These are phyloP conservation scores for Rhinichthys osculus DNA, from an alignment of 2,797 vertebrate species.

Conservation along the genomic window DNA sequence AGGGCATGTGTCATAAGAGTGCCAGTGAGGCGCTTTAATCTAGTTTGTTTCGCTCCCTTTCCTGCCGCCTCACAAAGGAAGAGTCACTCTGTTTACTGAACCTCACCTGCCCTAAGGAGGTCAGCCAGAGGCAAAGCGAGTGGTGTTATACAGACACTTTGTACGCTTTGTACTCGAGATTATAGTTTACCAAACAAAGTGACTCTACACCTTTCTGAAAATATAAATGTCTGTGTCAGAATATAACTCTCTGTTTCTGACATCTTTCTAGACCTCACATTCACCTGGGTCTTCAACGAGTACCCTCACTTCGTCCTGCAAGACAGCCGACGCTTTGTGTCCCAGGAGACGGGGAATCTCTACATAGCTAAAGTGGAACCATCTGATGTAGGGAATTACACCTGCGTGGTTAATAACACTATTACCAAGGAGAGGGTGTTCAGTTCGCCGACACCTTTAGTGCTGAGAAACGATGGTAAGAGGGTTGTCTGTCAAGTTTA, in stretches of 20 bases:
- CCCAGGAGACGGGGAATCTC: constrained; percentile 93
- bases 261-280: constrained; percentile 80
- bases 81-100: constrained; percentile 48
- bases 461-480: constrained; percentile 91
- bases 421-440: constrained; percentile 81
- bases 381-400: constrained; percentile 94
- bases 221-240: constrained; percentile 19
- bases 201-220: constrained; percentile 42
- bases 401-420: constrained; percentile 88
- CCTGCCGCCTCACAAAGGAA: constrained; percentile 55
- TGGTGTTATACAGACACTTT: constrained; percentile 30
- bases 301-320: constrained; percentile 91
- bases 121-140: constrained; percentile 32
- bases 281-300: constrained; percentile 95
- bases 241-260: constrained; percentile 19
- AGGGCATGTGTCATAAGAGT: constrained; percentile 74
- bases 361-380: constrained; percentile 94
- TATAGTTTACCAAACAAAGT: constrained; percentile 16
- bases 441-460: constrained; percentile 90
- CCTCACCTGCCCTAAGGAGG: constrained; percentile 43
- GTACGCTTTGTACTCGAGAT: not conserved
- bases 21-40: constrained; percentile 73
- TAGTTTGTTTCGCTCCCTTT: constrained; percentile 79
- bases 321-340: constrained; percentile 91
- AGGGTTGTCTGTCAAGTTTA: not conserved